Conservation (phyloP, 2,888 invertebrate species). For the Drosophila mimica region DNA sequence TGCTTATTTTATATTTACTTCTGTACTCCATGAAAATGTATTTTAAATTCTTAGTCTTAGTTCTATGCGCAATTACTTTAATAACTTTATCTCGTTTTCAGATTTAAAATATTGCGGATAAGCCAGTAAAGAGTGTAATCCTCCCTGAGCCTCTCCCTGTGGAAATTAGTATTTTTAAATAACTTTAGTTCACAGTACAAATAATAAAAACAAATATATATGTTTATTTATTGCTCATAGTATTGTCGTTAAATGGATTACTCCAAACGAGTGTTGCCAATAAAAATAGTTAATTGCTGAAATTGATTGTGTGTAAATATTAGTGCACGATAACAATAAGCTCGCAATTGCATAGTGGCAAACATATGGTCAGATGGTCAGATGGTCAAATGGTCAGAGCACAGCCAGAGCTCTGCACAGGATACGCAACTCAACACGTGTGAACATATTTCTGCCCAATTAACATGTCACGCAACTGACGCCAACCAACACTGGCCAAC, state of each 20-base stretch:
- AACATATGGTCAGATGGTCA: constrained; percentile 59
- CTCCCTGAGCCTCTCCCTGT: neutral
- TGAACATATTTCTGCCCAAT: constrained; percentile 40
- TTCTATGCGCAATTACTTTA: neutral
- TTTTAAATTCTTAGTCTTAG: constrained; percentile 7
- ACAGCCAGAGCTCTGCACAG: constrained; percentile 36
- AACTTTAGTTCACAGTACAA: neutral
- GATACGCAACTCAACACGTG: constrained; percentile 51
- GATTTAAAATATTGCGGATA: neutral
- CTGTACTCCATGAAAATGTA: constrained; percentile 3
- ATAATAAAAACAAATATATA: neutral
- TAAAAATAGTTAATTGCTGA: constrained; percentile 59
- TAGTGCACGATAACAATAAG: constrained; percentile 46
- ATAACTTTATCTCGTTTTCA: neutral
- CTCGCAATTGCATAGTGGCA: constrained; percentile 34
- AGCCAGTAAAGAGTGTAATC: neutral
- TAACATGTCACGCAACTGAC: constrained; percentile 54
- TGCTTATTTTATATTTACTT: constrained; percentile 9
- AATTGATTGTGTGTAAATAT: constrained; percentile 69
- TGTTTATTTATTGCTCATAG: constrained; percentile 25
- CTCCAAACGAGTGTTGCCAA: constrained; percentile 23
- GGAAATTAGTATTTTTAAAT: neutral
- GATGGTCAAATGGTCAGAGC: constrained; percentile 26
- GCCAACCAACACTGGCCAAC: neutral
- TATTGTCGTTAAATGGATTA: constrained; percentile 24